A percentile compares a stretch with the other conserved stretches of the same genome.
These are phyloP conservation scores for Smittia sp. DNA, from an alignment of 2,888 invertebrate genomes.

Conservation along the genomic window DNA sequence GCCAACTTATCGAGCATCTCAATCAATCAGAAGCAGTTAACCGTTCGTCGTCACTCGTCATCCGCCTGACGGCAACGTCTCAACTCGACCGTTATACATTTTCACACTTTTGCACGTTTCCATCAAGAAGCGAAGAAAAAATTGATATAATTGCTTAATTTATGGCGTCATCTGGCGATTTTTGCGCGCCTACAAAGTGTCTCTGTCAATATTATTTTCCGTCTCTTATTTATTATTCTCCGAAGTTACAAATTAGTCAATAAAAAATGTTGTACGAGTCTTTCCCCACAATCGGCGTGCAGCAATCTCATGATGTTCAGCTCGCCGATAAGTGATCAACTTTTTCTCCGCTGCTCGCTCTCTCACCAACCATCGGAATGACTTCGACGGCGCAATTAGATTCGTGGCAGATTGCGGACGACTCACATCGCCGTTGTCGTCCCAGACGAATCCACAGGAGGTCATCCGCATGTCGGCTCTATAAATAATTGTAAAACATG, in stretches of 20 bases:
- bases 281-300: not conserved
- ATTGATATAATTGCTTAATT: constrained; percentile 18
- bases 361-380: no score
- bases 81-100: not conserved
- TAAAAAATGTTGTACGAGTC: not conserved
- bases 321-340: not conserved
- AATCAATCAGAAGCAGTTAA: not conserved
- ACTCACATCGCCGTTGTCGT: no score
- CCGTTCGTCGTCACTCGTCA: not conserved
- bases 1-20: no score
- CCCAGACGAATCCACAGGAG: no score
- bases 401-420: not conserved
- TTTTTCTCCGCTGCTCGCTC: no score
- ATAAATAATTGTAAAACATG: constrained; percentile 21
- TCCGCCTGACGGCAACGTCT: not conserved
- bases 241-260: constrained; percentile 2
- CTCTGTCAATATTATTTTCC: not conserved
- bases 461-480: not conserved
- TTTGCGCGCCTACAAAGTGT: not conserved
- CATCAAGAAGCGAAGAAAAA: not conserved
- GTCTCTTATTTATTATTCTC: not conserved
- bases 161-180: constrained; percentile 6
- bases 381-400: not conserved
- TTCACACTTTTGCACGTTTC: constrained; percentile 12
- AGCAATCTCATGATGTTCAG: not conserved